A percentile compares a stretch with the other conserved stretches of the same genome.
Conservation (phyloP, 2,888 invertebrate genomes). For the Phytoseiulus persimilis region DNA sequence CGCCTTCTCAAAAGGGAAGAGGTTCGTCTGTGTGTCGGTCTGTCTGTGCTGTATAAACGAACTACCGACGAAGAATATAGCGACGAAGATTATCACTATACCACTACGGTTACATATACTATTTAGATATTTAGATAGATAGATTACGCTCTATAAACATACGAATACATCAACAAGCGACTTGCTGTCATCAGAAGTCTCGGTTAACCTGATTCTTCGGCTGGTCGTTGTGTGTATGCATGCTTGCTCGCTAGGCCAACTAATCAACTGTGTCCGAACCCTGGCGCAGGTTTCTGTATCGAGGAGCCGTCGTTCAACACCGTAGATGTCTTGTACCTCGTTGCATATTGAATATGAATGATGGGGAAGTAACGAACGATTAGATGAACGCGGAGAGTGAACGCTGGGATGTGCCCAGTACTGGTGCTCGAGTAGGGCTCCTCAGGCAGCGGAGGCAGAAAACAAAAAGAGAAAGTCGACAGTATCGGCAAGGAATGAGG, state of each 20-base stretch:
- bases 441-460: not conserved
- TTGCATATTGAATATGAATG: not conserved
- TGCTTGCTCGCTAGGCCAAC: not conserved
- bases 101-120: not conserved
- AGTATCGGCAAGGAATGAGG: not conserved
- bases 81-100: not conserved
- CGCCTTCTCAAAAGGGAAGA: not conserved
- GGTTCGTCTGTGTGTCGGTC: not conserved
- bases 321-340: not conserved
- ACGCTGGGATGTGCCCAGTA: not conserved
- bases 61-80: not conserved
- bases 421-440: not conserved
- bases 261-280: not conserved
- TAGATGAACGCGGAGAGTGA: not conserved
- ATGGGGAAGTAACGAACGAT: not conserved
- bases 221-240: not conserved
- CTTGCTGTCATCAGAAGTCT: not conserved
- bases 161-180: not conserved
- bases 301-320: not conserved
- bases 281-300: not conserved
- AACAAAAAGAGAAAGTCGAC: not conserved
- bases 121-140: conserved; percentile 16
- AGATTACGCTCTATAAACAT: conserved; percentile 7
- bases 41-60: not conserved
- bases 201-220: not conserved